Conservation (phyloP, 2,888 invertebrate species). For the Conchocele bisecta region DNA sequence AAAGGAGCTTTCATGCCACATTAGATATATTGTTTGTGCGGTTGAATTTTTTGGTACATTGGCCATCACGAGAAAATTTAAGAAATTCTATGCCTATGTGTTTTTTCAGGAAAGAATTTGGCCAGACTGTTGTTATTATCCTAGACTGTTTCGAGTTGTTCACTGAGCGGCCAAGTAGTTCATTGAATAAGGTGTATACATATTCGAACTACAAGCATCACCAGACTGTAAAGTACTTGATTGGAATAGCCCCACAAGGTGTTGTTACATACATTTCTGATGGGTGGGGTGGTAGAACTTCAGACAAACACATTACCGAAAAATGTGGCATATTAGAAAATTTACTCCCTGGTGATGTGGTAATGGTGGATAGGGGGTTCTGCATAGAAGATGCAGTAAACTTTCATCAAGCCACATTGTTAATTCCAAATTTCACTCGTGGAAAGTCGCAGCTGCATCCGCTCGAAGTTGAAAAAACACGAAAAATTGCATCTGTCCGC, state of each 20-base stretch:
- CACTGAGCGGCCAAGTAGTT: conserved; percentile 21
- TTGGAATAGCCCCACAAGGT: conserved; percentile 63
- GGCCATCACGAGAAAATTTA: conserved; percentile 27
- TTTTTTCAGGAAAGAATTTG: conserved; percentile 40
- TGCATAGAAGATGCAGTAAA: conserved; percentile 40
- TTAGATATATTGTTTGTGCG: conserved; percentile 22
- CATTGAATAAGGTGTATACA: conserved; percentile 17
- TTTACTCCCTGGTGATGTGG: conserved; percentile 43
- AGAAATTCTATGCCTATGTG: conserved; percentile 36
- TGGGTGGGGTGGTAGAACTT: conserved; percentile 63
- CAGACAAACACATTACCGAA: conserved; percentile 61
- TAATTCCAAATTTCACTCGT: conserved; percentile 48
- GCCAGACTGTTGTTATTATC: conserved; percentile 22
- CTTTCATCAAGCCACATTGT: conserved; percentile 26
- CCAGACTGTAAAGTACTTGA: conserved; percentile 60
- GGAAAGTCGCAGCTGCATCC: conserved; percentile 42
- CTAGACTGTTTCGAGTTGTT: conserved; percentile 36
- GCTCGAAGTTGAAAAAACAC: conserved; percentile 42
- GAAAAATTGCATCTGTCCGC: conserved; percentile 41
- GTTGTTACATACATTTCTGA: conserved; percentile 59
- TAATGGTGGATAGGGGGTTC: conserved; percentile 63
- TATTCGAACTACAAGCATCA: conserved; percentile 32
- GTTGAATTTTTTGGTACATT: conserved; percentile 21
- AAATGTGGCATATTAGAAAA: conserved; percentile 51
- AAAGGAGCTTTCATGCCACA: conserved; percentile 25